Conservation (phyloP, 2,113 vertebrate species). For the Gasterosteus aculeatus region DNA sequence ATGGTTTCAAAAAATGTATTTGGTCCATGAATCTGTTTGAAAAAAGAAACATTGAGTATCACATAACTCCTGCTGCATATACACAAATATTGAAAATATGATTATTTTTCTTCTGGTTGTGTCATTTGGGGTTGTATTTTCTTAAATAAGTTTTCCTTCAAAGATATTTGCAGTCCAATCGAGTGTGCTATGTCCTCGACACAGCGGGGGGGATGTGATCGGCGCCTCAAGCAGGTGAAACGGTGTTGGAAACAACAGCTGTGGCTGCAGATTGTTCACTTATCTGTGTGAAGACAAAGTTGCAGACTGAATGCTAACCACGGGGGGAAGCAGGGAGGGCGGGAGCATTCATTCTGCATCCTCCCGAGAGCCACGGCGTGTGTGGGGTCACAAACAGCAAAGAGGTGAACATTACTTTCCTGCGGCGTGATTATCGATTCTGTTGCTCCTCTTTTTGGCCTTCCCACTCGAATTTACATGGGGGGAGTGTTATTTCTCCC, state of each 20-base stretch:
- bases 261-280: not conserved
- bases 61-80: not conserved
- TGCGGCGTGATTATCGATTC: conserved; percentile 49
- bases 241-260: conserved; percentile 1
- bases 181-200: not conserved
- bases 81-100: not conserved
- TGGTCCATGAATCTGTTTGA: not conserved
- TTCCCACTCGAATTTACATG: conserved; percentile 39
- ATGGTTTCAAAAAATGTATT: not conserved
- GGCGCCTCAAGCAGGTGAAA: not conserved
- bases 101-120: not conserved
- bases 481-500: conserved; percentile 8
- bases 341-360: conserved; percentile 29
- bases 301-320: conserved; percentile 29
- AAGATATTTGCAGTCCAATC: not conserved
- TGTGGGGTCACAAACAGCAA: conserved; percentile 5
- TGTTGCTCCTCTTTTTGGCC: conserved; percentile 29
- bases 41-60: not conserved
- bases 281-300: not conserved
- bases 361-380: conserved; percentile 19
- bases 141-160: not conserved
- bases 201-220: not conserved
- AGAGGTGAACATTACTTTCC: conserved; percentile 24
- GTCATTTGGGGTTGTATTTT: not conserved
- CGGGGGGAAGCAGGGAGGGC: not conserved